Base-by-base conservation (phyloP, 1,140 invertebrate genomes). In the Bombus terrestris region DNA sequence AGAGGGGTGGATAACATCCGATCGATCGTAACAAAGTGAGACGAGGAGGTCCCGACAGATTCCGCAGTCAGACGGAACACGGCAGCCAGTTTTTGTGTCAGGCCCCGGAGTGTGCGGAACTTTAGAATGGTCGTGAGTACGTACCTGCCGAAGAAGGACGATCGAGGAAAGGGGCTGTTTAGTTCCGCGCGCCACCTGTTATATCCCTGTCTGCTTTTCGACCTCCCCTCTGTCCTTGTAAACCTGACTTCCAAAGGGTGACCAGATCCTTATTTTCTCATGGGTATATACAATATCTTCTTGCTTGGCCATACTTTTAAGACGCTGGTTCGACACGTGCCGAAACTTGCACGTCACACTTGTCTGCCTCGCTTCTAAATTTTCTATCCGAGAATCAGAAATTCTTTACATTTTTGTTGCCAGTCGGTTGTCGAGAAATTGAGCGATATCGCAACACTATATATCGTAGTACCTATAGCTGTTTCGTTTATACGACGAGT, bases 161-260 rank as follows among this genome's bases (percentile, higher is more conserved):
- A 84, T 77, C 84, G 76, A 89, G 86, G 79, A 88, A 88, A 92
- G 91, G 90, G 89, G 87, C 87, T 93, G 92, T 93, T 94, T 93
- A 93, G 92, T 93, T 93, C 92, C 93, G 93, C 92, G 92, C 92
- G 89, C 93, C 94, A 94, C 93, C 93, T 94, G 93, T 94, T 94
- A 93, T 93, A 92, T 92, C 89, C 90, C 86, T 88, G 87, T 80
- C 84, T 92, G 76, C 79, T 88, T 91, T 85, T 86, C 87, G 22
- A 72, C 75, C 72, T 90, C 83, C 57, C 79, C 87, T 78, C 84
- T 74, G 53, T 84, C 84, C 77, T 74, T 62, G 79, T 64, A 39
- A 47, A 85, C 68, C 37, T 71, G 59, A 85, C 73, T 79, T 66
- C 12, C 80, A 81, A 87, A 88, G 88, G 81, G 80, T 88, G 88